Base-by-base conservation (phyloP, 1,140 invertebrate genomes). In the Ostrea edulis region DNA sequence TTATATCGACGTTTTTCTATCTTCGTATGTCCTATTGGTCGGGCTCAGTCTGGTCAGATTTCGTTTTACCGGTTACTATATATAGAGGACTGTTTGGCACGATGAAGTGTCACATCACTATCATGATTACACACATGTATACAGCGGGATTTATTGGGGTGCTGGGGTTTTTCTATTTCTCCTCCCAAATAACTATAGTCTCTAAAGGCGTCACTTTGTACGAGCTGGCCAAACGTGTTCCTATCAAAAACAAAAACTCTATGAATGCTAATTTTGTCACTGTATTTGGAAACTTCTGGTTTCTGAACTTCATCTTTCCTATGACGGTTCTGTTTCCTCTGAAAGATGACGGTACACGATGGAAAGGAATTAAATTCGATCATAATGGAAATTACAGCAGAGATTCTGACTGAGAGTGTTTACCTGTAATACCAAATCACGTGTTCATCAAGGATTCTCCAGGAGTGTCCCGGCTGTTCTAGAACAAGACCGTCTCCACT, bases 191-290 rank as follows among this genome's bases (percentile, higher is more conserved):
- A 96, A 87, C 84, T 95, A 97, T 91, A 93, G 96, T 91, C 97
- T 96, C 94, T 97, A 97, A 93, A 93, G 97, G 97, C 11, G 94
- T 96, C 25, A 96, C 97, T 2, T 96, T 96, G 20, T 95, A 97
- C 92, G 97, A 97, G 92, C 86, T 87, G 35, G 25, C 90, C 1
- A 89, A 91, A 55, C 86, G 89, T 0, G 87, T 89, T n/a, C 86
- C 82, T 54, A 81, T 82, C 1, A 92, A 90, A 52, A 86, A 87
- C 8, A 84, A 54, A 0, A 84, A 87, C 7, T 29, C 88, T 0
- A 12, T 68, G 8, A 86, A 86, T 29, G 89, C 77, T 0, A 88
- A 93, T 25, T 68, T 93, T n/a, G 86, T 82, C 14, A 90, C 89
- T 58, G 91, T 93, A 0, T 93, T 93, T 88, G 92, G 93, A 8